Base-by-base conservation (phyloP, 2,797 vertebrate species). In the Crocidura indochinensis region DNA sequence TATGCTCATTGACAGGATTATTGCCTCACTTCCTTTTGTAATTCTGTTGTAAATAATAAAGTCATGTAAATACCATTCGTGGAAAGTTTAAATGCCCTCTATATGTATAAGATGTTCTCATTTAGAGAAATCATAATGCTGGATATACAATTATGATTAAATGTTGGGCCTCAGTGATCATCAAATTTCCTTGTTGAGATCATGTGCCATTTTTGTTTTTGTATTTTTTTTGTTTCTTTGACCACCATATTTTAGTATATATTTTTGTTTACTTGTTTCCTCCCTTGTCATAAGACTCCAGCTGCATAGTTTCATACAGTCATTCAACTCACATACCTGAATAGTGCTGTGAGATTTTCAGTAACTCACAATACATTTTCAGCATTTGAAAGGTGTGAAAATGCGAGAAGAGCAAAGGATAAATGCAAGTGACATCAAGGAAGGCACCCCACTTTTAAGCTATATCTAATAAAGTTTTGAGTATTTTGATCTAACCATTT, bases 41-140 rank as follows among this genome's bases (percentile, higher is more conserved):
- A 62, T 69, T 60, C 29, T 44, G 29, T 65, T 74, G 44, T 94
- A 91, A 90, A 92, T 81, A 91, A 91, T 77, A 88, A 81, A 80
- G 60, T 91, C 67, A 49, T 78, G 22, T 86, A 92, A 94, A 49
- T 27, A 51, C 19, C 51, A 86, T 17, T 84, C 49, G 56, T n/a
- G 19, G 24, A 24, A 72, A 78, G 78, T 24, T 64, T 84, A 27
- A 91, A 15, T n/a, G 68, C 71, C 14, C 56, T 89, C 44, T 56
- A 26, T 29, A 17, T 64, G 88, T 76, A 80, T 77, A 69, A 56
- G 6, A 79, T 69, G 76, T 85, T 27, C 26, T 82, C 27, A 24
- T 74, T 90, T 85, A 26, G 84, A 90, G 64, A 88, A 90, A 19
- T 56, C 47, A 15, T 47, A 8, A 2, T 84, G 19, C 72, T 80